These are phyloP conservation scores for Nothoprocta perdicaria DNA, from an alignment of 2,113 vertebrate genomes.

Conservation along the genomic window DNA sequence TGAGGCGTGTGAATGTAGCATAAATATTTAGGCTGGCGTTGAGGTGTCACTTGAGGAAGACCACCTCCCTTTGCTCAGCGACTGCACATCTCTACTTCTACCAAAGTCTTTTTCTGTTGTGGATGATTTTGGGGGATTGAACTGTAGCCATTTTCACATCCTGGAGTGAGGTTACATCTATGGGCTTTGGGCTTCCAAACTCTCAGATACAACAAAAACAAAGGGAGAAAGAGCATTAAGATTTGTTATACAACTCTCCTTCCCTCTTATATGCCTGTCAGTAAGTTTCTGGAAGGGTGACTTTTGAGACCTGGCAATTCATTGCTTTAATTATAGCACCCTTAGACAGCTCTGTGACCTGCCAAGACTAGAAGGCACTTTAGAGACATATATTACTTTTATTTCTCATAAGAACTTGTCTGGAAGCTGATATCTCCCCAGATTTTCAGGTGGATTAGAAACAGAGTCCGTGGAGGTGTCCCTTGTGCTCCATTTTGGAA, in stretches of 20 bases:
- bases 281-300: neutral
- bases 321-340: conserved; percentile 26
- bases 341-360: neutral
- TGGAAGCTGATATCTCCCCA: neutral
- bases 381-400: neutral
- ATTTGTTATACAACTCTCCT: neutral
- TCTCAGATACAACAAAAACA: neutral
- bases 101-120: neutral
- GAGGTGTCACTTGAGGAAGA: neutral
- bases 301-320: neutral
- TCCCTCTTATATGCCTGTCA: neutral
- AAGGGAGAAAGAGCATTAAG: neutral
- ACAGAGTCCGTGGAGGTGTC: neutral
- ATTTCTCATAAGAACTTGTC: neutral
- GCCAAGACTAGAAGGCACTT: neutral
- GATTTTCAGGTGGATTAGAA: neutral
- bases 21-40: conserved; percentile 3
- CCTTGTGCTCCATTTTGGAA: neutral
- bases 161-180: neutral
- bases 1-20: neutral
- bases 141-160: neutral
- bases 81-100: neutral
- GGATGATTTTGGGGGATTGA: neutral
- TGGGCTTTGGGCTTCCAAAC: neutral
- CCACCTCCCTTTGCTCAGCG: neutral